Evolutionary conservation across 1,140 invertebrate genomes (phyloP), one percentile per base, ranked within the genome.

Genomic region (Trichonephila clavata): DNA sequence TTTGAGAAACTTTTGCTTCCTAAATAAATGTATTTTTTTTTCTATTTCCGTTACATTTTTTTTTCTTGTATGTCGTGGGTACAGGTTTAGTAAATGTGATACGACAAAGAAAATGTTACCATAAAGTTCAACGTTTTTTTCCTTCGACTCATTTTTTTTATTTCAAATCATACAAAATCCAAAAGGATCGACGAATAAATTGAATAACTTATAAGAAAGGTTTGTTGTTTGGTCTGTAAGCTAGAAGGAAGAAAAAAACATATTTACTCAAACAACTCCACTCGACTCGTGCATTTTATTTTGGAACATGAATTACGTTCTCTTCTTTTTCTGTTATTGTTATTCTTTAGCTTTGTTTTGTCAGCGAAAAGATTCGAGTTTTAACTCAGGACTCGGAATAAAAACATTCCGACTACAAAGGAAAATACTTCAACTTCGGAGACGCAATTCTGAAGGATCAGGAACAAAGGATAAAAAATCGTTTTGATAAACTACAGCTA

Each of bases 351-450:
- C 20, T 84, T 84, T 84, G 50, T 84, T 84, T 50, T 84, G 83
- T 84, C 43, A 84, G 57, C 83, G 83, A 84, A 59, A 84, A 84
- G 83, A 84, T 84, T 50, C 57, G 83, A 84, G 83, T 84, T 84
- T 57, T 59, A 59, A 60, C 57, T 59, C 57, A 84, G 50, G 24
- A 50, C 16, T 18, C 24, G 13, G 50, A 84, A 84, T 84, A 84
- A 84, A 84, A 84, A 50, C 50, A 84, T 84, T 50, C 32, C 83
- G 60, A 84, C 71, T 32, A 77, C 71, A 77, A 77, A 77, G 43
- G 83, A 59, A 84, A 84, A 84, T 60, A 84, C 83, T 84, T 84
- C 50, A 84, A n/a, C 50, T 84, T 20, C 71, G 27, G 4, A 27
- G 71, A 24, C 83, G 83, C 21, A 57, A 32, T 59, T 84, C 57